These are phyloP conservation scores for Aegotheles bennettii DNA, from an alignment of 2,113 vertebrate genomes.

Conservation along the genomic window DNA sequence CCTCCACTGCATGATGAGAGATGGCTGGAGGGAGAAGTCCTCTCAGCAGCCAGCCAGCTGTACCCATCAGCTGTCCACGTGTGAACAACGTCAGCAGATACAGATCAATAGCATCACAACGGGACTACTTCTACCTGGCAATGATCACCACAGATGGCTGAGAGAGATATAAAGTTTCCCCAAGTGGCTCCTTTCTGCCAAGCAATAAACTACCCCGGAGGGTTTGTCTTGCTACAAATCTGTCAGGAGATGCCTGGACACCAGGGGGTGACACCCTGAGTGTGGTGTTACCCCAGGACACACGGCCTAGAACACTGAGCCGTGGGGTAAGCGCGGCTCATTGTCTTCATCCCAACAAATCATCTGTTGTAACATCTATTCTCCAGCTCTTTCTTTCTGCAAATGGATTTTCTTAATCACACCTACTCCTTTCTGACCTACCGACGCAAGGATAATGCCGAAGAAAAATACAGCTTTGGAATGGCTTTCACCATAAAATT, in stretches of 20 bases:
- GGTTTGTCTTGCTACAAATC: not conserved
- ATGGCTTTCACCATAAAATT: slow-evolving; percentile 37
- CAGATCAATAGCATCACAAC: slow-evolving; percentile 29
- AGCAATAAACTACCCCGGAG: not conserved
- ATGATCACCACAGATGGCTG: slow-evolving; percentile 40
- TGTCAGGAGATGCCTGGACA: not conserved
- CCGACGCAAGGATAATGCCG: slow-evolving; percentile 11
- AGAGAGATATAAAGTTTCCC: slow-evolving; percentile 7
- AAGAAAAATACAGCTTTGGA: slow-evolving; percentile 43
- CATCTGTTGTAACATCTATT: not conserved
- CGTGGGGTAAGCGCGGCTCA: not conserved
- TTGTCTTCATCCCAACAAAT: not conserved
- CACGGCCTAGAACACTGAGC: not conserved
- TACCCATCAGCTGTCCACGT: not conserved
- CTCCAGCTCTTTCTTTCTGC: not conserved
- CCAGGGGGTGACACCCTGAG: not conserved
- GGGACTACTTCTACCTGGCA: not conserved
- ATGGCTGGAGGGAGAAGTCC: not conserved
- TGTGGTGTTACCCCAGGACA: not conserved
- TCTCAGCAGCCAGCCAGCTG: slow-evolving; percentile 22
- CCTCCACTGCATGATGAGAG: not conserved
- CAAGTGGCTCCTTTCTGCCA: slow-evolving; percentile 19
- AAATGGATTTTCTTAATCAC: slow-evolving; percentile 36
- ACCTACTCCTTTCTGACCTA: slow-evolving; percentile 31
- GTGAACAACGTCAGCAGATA: not conserved